Base-by-base conservation (phyloP, 2,797 vertebrate species). In the Etheostoma perlongum region DNA sequence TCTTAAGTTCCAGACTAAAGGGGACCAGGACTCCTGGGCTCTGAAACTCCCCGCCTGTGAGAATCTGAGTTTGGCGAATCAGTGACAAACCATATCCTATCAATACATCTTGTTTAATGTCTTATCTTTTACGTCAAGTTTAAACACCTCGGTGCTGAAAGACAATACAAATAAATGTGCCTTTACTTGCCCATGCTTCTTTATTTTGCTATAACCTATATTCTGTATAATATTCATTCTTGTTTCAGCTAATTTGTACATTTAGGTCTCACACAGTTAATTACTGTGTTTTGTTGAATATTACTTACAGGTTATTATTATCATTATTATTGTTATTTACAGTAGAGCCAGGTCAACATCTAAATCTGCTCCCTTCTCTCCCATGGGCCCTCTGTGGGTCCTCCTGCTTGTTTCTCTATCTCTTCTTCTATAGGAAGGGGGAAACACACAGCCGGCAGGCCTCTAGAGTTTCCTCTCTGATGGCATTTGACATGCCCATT, bases 401-500 rank as follows among this genome's bases (percentile, higher is more conserved):
- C 80, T 70, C 51, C 48, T 57, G 68, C 72, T 73, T 11, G 65
- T 58, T 76, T 42, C 82, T 57, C 67, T 74, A 67, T 52, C 75
- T 25, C 70, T 49, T 67, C 74, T 55, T 33, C 71, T 54, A 47
- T 16, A 52, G 61, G 66, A 61, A 40, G 36, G 68, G 74, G 64
- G 67, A n/a, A 63, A 74, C 76, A 72, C 61, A 63, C 78, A 84
- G 85, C 79, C 80, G 60, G 67, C 33, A 59, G 79, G 80, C 81
- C 91, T 94, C 91, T 94, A 91, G 87, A 89, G 91, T 94, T 95
- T 90, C 93, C 88, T 82, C 80, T 87, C 87, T 88, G 88, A 90
- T 93, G 93, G 93, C 93, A 92, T 95, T 85, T 85, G 88, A 90
- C 92, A 89, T 89, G 94, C 90, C 92, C 92, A 80, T 91, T 91